Evolutionary conservation across 64 coral and sea anemone species (phyloP).

Genomic region (Dendronephthya gigantea): DNA sequence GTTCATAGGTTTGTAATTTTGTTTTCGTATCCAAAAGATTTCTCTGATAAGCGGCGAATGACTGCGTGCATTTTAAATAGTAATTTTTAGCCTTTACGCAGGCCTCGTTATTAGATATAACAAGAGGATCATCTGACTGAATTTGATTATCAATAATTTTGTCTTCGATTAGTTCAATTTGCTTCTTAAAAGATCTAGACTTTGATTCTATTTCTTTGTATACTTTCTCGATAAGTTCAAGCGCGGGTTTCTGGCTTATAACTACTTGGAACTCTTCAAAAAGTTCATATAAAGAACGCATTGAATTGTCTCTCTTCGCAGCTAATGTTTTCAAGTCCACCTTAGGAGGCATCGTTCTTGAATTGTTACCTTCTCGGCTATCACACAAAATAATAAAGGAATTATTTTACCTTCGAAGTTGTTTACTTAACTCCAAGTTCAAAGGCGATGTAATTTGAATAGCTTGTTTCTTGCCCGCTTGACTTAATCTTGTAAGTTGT

Average conservation of each 20-base stretch:
- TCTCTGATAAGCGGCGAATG: neutral
- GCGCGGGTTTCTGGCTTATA: neutral
- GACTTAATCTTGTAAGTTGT: neutral
- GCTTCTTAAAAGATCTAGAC: neutral
- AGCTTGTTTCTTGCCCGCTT: neutral
- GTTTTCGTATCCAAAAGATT: neutral
- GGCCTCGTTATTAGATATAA: neutral
- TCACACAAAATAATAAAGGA: neutral
- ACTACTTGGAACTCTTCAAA: neutral
- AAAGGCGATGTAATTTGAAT: neutral
- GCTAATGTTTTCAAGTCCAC: conserved; percentile 28
- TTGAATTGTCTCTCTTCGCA: conserved; percentile 31
- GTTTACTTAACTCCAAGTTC: neutral
- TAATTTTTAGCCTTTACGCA: neutral
- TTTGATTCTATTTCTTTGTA: conserved; percentile 42
- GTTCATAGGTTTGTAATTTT: neutral
- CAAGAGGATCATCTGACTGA: neutral
- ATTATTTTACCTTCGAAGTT: neutral
- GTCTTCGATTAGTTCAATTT: neutral
- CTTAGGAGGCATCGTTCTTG: conserved; percentile 9
- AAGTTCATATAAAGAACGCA: neutral
- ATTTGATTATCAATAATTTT: neutral
- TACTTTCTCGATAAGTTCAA: neutral
- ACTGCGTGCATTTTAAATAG: neutral
- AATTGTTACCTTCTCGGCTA: too few species aligned